A percentile compares a stretch with the other conserved stretches of the same genome.
phyloP scores from a whole-genome alignment of 2,888 invertebrate genomes.

The Cheilosia urbana region DNA sequence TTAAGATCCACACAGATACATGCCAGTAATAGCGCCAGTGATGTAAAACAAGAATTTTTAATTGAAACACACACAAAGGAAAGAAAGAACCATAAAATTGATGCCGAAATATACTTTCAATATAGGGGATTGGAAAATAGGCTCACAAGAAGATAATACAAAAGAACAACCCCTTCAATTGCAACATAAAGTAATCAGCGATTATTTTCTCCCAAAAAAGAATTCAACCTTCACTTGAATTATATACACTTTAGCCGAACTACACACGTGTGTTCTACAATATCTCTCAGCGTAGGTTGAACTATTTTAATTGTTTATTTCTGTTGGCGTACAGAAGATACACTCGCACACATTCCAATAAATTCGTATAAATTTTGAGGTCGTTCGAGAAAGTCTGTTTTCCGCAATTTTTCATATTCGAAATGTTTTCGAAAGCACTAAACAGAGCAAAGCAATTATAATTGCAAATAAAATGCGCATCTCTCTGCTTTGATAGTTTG shows the following conservation, averaged over 20 bases:
- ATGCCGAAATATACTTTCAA: neutral
- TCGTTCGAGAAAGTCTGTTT: neutral
- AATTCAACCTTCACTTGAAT: conserved; percentile 42
- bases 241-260: neutral
- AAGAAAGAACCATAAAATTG: neutral
- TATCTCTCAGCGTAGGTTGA: conserved; percentile 18
- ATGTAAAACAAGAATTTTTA: neutral
- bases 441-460: conserved; percentile 2
- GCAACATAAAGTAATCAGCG: conserved; percentile 16
- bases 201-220: conserved; percentile 5
- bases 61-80: neutral
- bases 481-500: too few relatives aligned
- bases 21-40: too few relatives aligned
- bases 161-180: neutral
- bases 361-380: conserved; percentile 3
- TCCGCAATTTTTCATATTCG: neutral
- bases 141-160: neutral
- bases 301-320: conserved; percentile 45
- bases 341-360: neutral
- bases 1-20: too few relatives aligned
- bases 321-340: neutral
- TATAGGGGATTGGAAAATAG: neutral
- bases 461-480: neutral
- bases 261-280: conserved; percentile 38
- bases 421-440: conserved; percentile 1